Evolutionary conservation across 2,888 invertebrate genomes (phyloP), one percentile per base, ranked within the genome.

Genomic region (Eubasilissa splendida): DNA sequence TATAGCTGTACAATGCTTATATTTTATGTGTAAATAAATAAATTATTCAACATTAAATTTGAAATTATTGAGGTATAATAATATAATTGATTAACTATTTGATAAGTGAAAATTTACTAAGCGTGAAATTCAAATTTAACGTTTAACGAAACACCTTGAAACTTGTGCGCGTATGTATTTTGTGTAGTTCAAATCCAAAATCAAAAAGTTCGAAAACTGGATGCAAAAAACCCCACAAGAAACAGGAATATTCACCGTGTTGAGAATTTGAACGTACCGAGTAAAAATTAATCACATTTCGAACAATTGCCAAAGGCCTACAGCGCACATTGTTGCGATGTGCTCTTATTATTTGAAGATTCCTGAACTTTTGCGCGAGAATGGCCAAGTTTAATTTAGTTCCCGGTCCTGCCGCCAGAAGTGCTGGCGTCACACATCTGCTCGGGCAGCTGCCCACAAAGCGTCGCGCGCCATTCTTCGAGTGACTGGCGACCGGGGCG

Each of bases 401-500:
- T 12, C 60, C 50, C 60, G 75, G 52, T 77, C 4, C 56, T n/a
- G 56, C 73, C 77, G 63, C 60, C 33, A 60, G 56, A 60, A 12
- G 75, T 68, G 75, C 76, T 75, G 53, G 14, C 33, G 74, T 66
- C 78, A 33, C 58, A 78, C 81, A 78, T 81, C 81, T 78, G 81
- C 74, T 74, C 66, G 59, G 54, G 74, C 81, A 78, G 81, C 75
- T 81, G 81, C 74, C 74, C 53, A 58, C 59, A n/a, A n/a, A n/a
- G 50, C 31, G 74, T 33, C 60, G 52, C 63, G 68, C 79, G 76
- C 66, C 81, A 75, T 77, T 71, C 77, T 74, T 66, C 80, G 59
- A 53, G n/a, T 76, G 74, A 58, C 86, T 86, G n/a, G 22, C 11
- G 22, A 3, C 22, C 9, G 52, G 1, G 3, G 14, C 31, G 70